Percentiles rank a stretch among this genome's conserved stretches.
Conservation (phyloP, 2,797 vertebrate genomes). For the Megaceryle alcyon region DNA sequence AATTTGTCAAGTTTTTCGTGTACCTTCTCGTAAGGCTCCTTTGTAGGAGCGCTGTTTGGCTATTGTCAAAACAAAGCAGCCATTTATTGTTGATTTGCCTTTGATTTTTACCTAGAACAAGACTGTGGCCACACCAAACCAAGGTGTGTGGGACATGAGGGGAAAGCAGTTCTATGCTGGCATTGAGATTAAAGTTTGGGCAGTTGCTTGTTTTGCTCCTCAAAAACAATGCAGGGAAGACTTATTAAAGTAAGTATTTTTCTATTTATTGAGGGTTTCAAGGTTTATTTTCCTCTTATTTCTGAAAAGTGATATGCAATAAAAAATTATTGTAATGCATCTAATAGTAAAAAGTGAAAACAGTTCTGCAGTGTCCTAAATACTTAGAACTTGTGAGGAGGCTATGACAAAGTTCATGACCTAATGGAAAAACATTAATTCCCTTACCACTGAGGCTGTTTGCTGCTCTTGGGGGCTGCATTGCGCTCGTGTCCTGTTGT, state of each 20-base stretch:
- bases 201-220: conserved; percentile 98
- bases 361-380: neutral
- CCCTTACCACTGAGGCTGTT: neutral
- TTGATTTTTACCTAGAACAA: conserved; percentile 90
- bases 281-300: neutral
- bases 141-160: conserved; percentile 99
- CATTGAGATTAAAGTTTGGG: conserved; percentile 99
- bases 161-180: conserved; percentile 99
- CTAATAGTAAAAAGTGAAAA: neutral
- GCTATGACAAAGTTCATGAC: neutral
- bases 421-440: neutral
- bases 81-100: conserved; percentile 6
- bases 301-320: neutral
- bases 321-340: neutral
- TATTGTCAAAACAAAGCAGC: neutral
- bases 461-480: neutral
- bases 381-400: neutral
- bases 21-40: neutral
- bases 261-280: neutral
- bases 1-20: neutral
- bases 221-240: conserved; percentile 99
- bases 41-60: neutral
- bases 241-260: conserved; percentile 93
- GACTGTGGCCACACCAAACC: conserved; percentile 98
- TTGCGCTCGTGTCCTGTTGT: neutral